phyloP scores from a whole-genome alignment of 2,888 invertebrate species.

The Trissoscelio sp. region DNA sequence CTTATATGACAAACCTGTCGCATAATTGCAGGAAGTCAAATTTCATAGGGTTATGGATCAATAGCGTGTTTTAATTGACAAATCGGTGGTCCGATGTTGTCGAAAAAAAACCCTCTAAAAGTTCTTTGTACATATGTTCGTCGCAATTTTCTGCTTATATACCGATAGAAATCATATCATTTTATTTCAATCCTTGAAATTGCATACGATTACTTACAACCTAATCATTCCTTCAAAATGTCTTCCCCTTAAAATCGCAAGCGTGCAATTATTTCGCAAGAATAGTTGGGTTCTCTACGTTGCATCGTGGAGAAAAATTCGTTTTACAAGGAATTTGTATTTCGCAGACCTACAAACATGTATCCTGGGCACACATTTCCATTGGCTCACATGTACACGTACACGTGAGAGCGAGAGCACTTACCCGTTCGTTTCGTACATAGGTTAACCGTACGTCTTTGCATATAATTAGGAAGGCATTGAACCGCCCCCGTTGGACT shows the following conservation, averaged over 20 bases:
- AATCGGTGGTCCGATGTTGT: too few relatives aligned
- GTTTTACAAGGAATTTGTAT: slow-evolving; percentile 50
- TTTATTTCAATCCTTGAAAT: not conserved
- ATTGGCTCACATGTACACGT: not conserved
- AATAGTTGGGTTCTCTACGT: slow-evolving; percentile 37
- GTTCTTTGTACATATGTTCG: too few relatives aligned
- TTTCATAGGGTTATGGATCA: too few relatives aligned
- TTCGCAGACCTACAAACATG: slow-evolving; percentile 12
- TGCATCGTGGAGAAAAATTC: slow-evolving; percentile 45
- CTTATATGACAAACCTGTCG: too few relatives aligned
- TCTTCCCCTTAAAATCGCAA: slow-evolving; percentile 26
- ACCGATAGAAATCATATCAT: too few relatives aligned
- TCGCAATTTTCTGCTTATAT: too few relatives aligned
- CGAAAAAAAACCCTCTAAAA: too few relatives aligned
- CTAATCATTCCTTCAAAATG: not conserved
- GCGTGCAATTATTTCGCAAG: slow-evolving; percentile 51
- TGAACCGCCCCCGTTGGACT: slow-evolving; percentile 79
- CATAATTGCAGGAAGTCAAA: too few relatives aligned
- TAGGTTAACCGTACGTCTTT: slow-evolving; percentile 78
- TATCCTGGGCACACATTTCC: slow-evolving; percentile 3
- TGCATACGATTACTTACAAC: slow-evolving; percentile 5
- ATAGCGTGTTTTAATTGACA: too few relatives aligned
- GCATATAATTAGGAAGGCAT: slow-evolving; percentile 83
- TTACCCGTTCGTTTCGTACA: slow-evolving; percentile 68
- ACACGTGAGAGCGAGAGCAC: slow-evolving; percentile 48